Evolutionary conservation across 2,797 vertebrate species (phyloP).

Genomic region (Triplophysa bombifrons): DNA sequence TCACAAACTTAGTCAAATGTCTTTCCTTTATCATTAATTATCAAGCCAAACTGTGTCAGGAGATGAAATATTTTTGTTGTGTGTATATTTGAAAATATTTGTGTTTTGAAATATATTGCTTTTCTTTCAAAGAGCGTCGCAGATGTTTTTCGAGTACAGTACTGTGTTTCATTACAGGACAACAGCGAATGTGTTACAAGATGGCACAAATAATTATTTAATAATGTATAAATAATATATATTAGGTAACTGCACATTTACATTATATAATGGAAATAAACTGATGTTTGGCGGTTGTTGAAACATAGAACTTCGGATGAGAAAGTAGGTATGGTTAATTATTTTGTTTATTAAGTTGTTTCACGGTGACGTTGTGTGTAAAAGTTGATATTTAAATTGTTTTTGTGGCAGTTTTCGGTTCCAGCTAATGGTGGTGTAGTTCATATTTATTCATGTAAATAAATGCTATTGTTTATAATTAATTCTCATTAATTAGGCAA

Average conservation of each 20-base stretch:
- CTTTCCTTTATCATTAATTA: conserved; percentile 69
- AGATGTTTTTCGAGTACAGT: too few relatives aligned
- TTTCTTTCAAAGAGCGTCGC: conserved; percentile 48
- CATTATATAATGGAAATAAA: neutral
- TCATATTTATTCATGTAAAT: neutral
- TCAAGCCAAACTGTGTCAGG: conserved; percentile 69
- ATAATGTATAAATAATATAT: too few relatives aligned
- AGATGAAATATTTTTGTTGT: conserved; percentile 40
- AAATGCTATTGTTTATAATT: neutral
- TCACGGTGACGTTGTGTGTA: neutral
- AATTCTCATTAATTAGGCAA: neutral
- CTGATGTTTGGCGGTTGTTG: neutral
- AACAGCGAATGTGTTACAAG: too few relatives aligned
- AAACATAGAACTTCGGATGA: neutral
- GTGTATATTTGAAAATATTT: conserved; percentile 55
- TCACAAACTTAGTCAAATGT: conserved; percentile 59
- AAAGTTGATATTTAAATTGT: neutral
- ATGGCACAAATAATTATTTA: too few relatives aligned
- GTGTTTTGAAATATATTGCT: conserved; percentile 56
- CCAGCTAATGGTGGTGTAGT: neutral
- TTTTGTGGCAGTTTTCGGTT: neutral
- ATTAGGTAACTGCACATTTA: too few relatives aligned
- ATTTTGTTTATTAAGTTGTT: neutral
- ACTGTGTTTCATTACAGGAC: too few relatives aligned
- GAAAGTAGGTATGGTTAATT: neutral